Evolutionary conservation across 2,888 invertebrate species (phyloP).

Genomic region (Hermaeophaga mercurialis): DNA sequence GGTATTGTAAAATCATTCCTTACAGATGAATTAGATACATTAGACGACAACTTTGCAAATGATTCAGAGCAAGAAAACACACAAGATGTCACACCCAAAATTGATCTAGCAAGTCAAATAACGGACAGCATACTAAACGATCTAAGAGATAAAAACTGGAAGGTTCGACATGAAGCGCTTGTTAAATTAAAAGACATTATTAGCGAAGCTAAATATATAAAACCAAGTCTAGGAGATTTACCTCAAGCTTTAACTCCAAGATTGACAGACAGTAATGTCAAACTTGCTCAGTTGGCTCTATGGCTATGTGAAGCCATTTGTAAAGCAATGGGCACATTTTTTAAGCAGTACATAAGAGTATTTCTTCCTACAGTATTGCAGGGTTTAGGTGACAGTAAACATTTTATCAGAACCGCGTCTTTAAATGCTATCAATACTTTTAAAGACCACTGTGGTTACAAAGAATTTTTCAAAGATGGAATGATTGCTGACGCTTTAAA

Average conservation of each 20-base stretch:
- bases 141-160: conserved; percentile 92
- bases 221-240: conserved; percentile 81
- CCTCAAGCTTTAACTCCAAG: conserved; percentile 79
- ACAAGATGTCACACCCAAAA: conserved; percentile 75
- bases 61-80: conserved; percentile 60
- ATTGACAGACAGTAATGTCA: conserved; percentile 89
- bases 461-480: conserved; percentile 85
- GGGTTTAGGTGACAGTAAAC: conserved; percentile 76
- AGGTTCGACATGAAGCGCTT: conserved; percentile 79
- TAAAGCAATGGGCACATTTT: conserved; percentile 80
- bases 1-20: conserved; percentile 60
- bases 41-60: conserved; percentile 48
- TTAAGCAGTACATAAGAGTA: conserved; percentile 77
- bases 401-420: conserved; percentile 79
- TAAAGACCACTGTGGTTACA: conserved; percentile 80
- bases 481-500: conserved; percentile 87
- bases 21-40: conserved; percentile 60
- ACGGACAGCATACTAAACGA: conserved; percentile 81
- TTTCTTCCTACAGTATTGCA: conserved; percentile 88
- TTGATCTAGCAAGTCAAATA: conserved; percentile 82
- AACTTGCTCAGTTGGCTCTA: conserved; percentile 84
- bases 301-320: conserved; percentile 83
- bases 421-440: conserved; percentile 83
- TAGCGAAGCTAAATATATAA: conserved; percentile 79
- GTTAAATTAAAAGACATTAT: conserved; percentile 75